These are phyloP conservation scores for Hirtodrosophila trivittata DNA, from an alignment of 2,888 invertebrate species.

Conservation along the genomic window DNA sequence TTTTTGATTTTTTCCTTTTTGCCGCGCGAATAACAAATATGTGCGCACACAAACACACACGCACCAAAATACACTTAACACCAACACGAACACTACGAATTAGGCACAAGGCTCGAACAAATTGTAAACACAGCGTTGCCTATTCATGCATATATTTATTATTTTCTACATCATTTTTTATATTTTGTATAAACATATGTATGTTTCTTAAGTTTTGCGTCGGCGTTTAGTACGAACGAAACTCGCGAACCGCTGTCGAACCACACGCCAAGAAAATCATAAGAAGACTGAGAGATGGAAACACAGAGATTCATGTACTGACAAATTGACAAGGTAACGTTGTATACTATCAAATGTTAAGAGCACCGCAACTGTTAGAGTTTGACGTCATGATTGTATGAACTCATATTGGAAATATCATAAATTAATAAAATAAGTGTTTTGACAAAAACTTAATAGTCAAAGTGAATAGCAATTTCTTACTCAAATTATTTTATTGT, in stretches of 20 bases:
- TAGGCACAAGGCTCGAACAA: conserved; percentile 52
- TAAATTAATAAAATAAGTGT: too few relatives aligned
- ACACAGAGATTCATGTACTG: conserved; percentile 27
- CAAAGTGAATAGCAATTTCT: too few relatives aligned
- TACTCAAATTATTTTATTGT: too few relatives aligned
- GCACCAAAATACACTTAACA: conserved; percentile 35
- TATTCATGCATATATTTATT: conserved; percentile 30
- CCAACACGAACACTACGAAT: conserved; percentile 42
- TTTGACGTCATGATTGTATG: not conserved
- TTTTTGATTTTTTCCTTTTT: conserved; percentile 35
- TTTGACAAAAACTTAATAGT: too few relatives aligned
- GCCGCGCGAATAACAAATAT: conserved; percentile 60
- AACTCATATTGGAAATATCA: too few relatives aligned
- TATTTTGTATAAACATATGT: conserved; percentile 29
- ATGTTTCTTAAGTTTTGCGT: conserved; percentile 38
- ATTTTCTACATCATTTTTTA: conserved; percentile 46
- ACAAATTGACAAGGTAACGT: conserved; percentile 23
- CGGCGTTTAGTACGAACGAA: conserved; percentile 26
- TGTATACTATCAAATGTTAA: too few relatives aligned
- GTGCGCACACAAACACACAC: conserved; percentile 20
- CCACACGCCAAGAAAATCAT: conserved; percentile 49
- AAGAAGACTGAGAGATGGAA: conserved; percentile 47
- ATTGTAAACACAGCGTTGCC: conserved; percentile 39
- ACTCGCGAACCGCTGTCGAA: conserved; percentile 11
- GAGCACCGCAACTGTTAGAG: too few relatives aligned